A percentile compares a stretch with the other conserved stretches of the same genome.
These are phyloP conservation scores for Lepidurus arcticus DNA, from an alignment of 1,140 invertebrate species.

Conservation along the genomic window DNA sequence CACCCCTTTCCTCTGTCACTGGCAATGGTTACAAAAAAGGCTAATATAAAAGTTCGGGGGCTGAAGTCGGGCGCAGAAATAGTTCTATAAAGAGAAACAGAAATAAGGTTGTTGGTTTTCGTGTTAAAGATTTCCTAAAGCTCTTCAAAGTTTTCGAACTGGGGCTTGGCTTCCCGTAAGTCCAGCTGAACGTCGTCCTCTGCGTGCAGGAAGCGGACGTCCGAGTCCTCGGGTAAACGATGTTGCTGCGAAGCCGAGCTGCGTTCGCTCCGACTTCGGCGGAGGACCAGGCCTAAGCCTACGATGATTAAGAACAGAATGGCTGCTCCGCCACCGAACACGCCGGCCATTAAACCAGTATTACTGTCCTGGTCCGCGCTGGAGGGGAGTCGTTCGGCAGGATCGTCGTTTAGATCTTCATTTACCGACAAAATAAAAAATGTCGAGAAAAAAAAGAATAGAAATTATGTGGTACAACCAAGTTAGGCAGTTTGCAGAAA, in stretches of 20 bases:
- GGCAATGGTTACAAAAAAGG: not conserved
- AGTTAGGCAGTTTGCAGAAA: not conserved
- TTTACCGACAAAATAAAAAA: not conserved
- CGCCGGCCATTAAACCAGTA: constrained; percentile 9
- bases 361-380: not conserved
- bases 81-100: no score
- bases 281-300: constrained; percentile 5
- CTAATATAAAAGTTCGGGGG: not conserved
- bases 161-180: constrained; percentile 31
- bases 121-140: constrained; percentile 11
- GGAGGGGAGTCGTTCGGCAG: not conserved
- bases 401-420: constrained; percentile 9
- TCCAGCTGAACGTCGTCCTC: constrained; percentile 35
- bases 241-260: constrained; percentile 29
- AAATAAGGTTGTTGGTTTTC: not conserved
- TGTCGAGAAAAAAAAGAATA: not conserved
- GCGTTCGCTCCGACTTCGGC: constrained; percentile 7
- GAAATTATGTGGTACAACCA: not conserved
- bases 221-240: constrained; percentile 37
- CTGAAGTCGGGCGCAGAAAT: not conserved
- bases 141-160: constrained; percentile 30
- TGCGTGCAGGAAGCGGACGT: constrained; percentile 36
- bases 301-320: constrained; percentile 17
- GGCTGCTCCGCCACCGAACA: not conserved
- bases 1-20: not conserved